Percentiles rank a stretch among this genome's conserved stretches.
Conservation (phyloP, 2,113 vertebrate genomes). For the Mus pahari region DNA sequence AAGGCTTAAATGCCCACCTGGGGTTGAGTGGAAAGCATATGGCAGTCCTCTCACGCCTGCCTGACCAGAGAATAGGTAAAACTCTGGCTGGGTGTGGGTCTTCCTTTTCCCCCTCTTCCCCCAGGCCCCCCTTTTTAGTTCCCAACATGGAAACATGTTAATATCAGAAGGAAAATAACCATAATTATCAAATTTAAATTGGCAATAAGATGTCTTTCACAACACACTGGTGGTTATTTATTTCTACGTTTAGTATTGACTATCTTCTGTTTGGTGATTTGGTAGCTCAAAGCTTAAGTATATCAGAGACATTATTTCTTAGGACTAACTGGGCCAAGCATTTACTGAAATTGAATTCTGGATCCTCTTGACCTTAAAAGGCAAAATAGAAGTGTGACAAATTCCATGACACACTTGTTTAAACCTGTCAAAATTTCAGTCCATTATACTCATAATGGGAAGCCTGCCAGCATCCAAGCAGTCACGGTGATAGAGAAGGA, state of each 20-base stretch:
- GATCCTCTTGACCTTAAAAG: background rate
- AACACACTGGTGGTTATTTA: background rate
- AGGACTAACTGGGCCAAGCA: background rate
- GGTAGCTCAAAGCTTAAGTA: background rate
- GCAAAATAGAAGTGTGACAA: background rate
- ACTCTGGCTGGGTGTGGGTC: too few species aligned
- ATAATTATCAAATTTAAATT: background rate
- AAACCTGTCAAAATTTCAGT: background rate
- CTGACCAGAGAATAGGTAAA: too few species aligned
- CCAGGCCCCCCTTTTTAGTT: too few species aligned
- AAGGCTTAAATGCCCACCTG: too few species aligned
- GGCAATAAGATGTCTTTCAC: background rate
- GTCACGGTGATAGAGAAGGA: too few species aligned
- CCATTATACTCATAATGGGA: too few species aligned
- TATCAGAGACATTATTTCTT: background rate
- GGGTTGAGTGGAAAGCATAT: too few species aligned
- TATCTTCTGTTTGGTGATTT: background rate
- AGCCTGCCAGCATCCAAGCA: too few species aligned
- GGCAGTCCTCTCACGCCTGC: too few species aligned
- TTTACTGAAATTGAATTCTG: background rate
- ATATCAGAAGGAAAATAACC: background rate
- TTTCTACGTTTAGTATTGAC: background rate
- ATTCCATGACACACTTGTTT: background rate
- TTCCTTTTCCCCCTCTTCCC: too few species aligned
- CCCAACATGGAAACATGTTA: background rate